phyloP scores from a whole-genome alignment of 1,140 invertebrate species.

The Drosophila subobscura region DNA sequence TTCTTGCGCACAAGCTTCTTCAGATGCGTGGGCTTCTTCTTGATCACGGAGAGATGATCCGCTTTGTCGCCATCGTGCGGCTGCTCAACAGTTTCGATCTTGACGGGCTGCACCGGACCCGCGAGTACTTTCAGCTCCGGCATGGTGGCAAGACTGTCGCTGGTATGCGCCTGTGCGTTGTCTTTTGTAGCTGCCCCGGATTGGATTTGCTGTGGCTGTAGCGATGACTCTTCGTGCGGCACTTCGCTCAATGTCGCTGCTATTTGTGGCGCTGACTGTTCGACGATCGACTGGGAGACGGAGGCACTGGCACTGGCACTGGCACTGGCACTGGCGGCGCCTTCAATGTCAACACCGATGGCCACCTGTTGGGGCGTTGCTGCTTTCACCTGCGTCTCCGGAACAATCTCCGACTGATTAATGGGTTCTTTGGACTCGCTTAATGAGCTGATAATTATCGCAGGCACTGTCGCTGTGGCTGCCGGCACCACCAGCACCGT shows the following conservation, averaged over 20 bases:
- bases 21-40: constrained; percentile 54
- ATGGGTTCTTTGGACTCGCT: constrained; percentile 72
- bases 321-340: constrained; percentile 24
- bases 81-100: constrained; percentile 69
- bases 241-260: constrained; percentile 67
- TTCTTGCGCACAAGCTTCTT: constrained; percentile 73
- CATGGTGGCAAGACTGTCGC: constrained; percentile 68
- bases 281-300: constrained; percentile 1
- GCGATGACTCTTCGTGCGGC: constrained; percentile 64
- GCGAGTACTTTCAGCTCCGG: constrained; percentile 76
- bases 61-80: constrained; percentile 44
- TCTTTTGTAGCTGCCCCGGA: constrained; percentile 66
- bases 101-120: constrained; percentile 74
- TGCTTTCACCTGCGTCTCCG: constrained; percentile 29
- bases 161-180: constrained; percentile 48
- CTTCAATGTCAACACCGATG: constrained; percentile 66
- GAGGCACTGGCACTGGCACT: constrained; percentile 1
- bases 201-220: constrained; percentile 31
- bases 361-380: constrained; percentile 65
- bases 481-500: constrained; percentile 62
- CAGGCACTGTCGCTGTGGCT: constrained; percentile 23
- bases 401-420: constrained; percentile 40
- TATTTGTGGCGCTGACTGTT: constrained; percentile 66
- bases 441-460: constrained; percentile 26
- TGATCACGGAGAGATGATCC: constrained; percentile 33